Base-by-base conservation (phyloP, 2,113 vertebrate species). In the Poecilia latipinna region DNA sequence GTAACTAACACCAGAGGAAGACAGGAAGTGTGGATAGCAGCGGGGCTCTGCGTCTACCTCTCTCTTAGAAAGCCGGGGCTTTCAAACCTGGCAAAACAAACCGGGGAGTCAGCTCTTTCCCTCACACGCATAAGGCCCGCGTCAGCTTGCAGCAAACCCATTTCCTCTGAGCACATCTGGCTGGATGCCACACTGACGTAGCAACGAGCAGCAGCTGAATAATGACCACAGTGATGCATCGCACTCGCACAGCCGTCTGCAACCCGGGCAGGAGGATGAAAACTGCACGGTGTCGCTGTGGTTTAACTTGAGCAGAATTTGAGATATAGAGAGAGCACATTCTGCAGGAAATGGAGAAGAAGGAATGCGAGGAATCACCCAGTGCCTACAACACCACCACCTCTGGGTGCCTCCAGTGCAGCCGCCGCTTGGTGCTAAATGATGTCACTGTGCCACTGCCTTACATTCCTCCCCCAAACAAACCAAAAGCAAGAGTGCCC, bases 371-470 rank as follows among this genome's bases (percentile, higher is more conserved):
- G 82, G 83, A 88, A 82, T 85, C 84, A 79, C 82, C 73, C 74
- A 8, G 39, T 12, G 12, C 39, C 39, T 4, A 44, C 72, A 35
- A 32, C 37, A 82, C 39, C 32, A 3, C 77, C 77, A 82, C 73
- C 77, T 79, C 76, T 77, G 75, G 66, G 74, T 72, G 72, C 72
- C 79, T 85, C 75, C 73, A 60, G 65, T 33, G 51, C 69, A 74
- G 82, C 70, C 64, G 79, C 81, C 48, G 67, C 76, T 77, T 74
- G 67, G 73, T 69, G 83, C 68, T 64, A 57, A 61, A 87, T 92
- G 88, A 92, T 86, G 80, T 91, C 89, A 93, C 86, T 86, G 88
- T 88, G 78, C 82, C 74, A 84, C 86, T 92, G 85, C 75, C 88
- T 90, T 86, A 89, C 74, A 80, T 84, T 88, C 68, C 82, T 42